phyloP scores from a whole-genome alignment of 2,888 invertebrate genomes.

The Nycteola revayana region DNA sequence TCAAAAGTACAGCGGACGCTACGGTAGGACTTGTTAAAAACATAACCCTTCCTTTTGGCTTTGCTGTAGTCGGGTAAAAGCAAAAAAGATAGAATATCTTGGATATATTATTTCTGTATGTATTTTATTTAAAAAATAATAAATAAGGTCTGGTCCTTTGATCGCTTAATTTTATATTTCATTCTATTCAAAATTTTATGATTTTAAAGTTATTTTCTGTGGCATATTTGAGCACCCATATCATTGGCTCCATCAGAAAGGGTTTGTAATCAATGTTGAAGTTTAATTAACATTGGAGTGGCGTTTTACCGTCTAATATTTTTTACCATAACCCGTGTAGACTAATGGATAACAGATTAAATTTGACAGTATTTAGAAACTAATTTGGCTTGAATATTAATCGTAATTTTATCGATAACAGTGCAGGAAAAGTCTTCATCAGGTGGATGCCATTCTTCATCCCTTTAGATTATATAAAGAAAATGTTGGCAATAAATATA shows the following conservation, averaged over 20 bases:
- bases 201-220: conserved; percentile 40
- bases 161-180: conserved; percentile 28
- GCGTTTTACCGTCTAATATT: conserved; percentile 43
- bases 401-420: conserved; percentile 55
- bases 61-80: no score
- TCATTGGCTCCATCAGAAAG: conserved; percentile 39
- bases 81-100: no score
- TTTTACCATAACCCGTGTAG: conserved; percentile 35
- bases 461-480: conserved; percentile 15
- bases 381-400: conserved; percentile 36
- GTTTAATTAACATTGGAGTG: conserved; percentile 39
- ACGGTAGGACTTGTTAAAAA: no score
- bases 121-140: no score
- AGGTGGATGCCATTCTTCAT: conserved; percentile 37
- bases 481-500: no score
- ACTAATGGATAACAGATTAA: conserved; percentile 36
- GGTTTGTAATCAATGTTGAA: conserved; percentile 39
- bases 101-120: no score
- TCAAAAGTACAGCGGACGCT: no score
- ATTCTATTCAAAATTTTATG: conserved; percentile 27
- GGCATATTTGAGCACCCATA: conserved; percentile 47
- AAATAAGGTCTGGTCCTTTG: conserved; percentile 43
- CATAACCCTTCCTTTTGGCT: no score
- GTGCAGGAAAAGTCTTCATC: conserved; percentile 42
- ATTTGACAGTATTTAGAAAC: conserved; percentile 36